These are phyloP conservation scores for Toxotes chatareus DNA, from an alignment of 2,113 vertebrate genomes.

Conservation along the genomic window DNA sequence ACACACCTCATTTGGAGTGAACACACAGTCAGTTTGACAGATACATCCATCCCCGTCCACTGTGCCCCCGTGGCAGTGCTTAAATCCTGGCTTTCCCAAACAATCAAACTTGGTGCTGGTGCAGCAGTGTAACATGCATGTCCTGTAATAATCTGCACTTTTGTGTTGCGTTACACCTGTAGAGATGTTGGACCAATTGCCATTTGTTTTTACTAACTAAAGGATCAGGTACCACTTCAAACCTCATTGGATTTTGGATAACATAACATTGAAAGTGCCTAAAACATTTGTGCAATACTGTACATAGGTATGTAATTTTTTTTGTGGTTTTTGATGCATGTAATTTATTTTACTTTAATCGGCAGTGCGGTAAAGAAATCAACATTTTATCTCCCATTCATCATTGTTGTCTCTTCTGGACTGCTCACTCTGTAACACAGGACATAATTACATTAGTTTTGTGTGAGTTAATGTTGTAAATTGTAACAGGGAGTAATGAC, in stretches of 20 bases:
- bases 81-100: background rate
- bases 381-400: background rate
- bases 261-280: too few relatives aligned
- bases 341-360: background rate
- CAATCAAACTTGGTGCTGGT: background rate
- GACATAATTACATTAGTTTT: background rate
- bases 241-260: too few relatives aligned
- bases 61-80: background rate
- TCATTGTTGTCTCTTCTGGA: background rate
- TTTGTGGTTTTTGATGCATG: background rate
- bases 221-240: too few relatives aligned
- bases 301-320: background rate
- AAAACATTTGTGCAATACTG: background rate
- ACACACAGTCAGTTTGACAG: constrained; percentile 43
- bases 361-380: background rate
- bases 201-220: background rate
- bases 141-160: too few relatives aligned
- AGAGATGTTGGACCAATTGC: background rate
- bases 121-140: background rate
- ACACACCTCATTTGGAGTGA: constrained; percentile 44
- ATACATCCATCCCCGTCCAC: constrained; percentile 16
- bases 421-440: background rate
- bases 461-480: background rate
- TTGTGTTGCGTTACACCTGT: background rate
- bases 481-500: too few relatives aligned